Evolutionary conservation across 2,797 vertebrate species (phyloP), one percentile per base, ranked within the genome.

Genomic region (Dendrocincla tyrannina): DNA sequence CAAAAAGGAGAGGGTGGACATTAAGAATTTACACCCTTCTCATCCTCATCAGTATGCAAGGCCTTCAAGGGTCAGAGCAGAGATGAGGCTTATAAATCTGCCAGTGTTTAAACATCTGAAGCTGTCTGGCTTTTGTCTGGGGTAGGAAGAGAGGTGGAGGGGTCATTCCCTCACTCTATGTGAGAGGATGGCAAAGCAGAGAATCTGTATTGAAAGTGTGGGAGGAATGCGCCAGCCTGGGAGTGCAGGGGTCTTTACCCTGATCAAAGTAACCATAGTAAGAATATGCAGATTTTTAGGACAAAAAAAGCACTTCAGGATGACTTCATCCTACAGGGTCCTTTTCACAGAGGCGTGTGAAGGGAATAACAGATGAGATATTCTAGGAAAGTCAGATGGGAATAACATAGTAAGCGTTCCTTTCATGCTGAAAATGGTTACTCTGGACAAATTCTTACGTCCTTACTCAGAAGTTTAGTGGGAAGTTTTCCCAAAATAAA

Each of bases 331-430:
- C 89, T 78, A 85, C 91, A 93, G 89, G 70, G 88, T 79, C 70
- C 88, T 95, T 96, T 96, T 94, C 91, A 96, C 59, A 95, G 96
- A 93, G 80, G 85, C 91, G 2, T 95, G 96, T 91, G 93, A 96
- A 96, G 88, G 52, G 92, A 95, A 97, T 97, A 95, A 92, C 76
- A 95, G 82, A 96, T 95, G 96, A 96, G 95, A 96, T 97, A 96
- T 96, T 97, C 96, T 95, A 96, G 93, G 94, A 96, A 94, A 96
- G 91, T 96, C 95, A 95, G 89, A 96, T 95, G 94, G 96, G 91
- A 97, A 96, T 88, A 96, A 93, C 91, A 95, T 95, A 95, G 95
- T 95, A 75, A 96, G 84, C 88, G 22, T 95, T 97, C 96, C 60
- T 97, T 94, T 95, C 91, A 88, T 95, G 91, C 91, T 96, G 95